phyloP scores from a whole-genome alignment of 64 coral and sea anemone species.

The Pachyseris speciosa region DNA sequence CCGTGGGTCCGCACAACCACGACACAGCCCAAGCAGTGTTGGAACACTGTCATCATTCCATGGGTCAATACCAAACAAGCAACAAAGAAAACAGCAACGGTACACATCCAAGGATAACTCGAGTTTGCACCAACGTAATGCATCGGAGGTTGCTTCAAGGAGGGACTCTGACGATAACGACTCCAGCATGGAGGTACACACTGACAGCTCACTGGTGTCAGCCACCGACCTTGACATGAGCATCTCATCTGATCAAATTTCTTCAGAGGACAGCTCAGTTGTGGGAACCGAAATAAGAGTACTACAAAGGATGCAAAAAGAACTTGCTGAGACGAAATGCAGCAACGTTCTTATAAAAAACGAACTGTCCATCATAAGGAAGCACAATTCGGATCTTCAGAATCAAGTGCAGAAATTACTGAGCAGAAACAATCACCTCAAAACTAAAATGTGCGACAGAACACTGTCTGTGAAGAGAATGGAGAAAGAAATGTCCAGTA shows the following conservation, averaged over 20 bases:
- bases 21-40: neutral
- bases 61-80: neutral
- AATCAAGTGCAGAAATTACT: constrained; percentile 81
- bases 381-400: constrained; percentile 84
- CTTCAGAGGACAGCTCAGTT: constrained; percentile 49
- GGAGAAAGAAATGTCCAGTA: constrained; percentile 77
- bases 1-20: neutral
- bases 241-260: constrained; percentile 79
- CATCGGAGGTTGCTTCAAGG: neutral
- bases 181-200: constrained; percentile 62
- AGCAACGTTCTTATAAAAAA: constrained; percentile 85
- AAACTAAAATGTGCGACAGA: constrained; percentile 85
- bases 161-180: constrained; percentile 5
- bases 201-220: constrained; percentile 79
- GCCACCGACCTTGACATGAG: constrained; percentile 74
- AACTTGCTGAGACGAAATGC: constrained; percentile 89
- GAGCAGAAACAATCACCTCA: constrained; percentile 81
- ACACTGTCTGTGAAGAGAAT: constrained; percentile 70
- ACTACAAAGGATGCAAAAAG: constrained; percentile 81
- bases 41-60: neutral
- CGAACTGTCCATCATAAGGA: constrained; percentile 81
- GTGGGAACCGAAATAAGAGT: constrained; percentile 42
- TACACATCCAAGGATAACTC: neutral
- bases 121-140: neutral
- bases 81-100: neutral